Percentiles rank a stretch among this genome's conserved stretches.
Evolutionary conservation across 2,113 vertebrate genomes (phyloP).

Genomic region (Sinocyclocheilus anophthalmus): DNA sequence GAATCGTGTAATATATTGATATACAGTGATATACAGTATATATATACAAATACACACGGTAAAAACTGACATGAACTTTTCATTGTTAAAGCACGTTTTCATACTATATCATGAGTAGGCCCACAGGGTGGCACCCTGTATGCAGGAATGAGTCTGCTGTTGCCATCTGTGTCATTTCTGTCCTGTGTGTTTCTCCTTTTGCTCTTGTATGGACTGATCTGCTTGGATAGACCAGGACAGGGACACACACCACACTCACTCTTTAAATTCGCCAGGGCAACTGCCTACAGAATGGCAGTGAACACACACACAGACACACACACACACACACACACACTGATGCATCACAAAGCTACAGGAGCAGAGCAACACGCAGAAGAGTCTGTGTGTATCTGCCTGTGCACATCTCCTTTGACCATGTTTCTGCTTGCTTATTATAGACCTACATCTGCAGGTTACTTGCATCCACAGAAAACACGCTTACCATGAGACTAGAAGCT

Average conservation of each 20-base stretch:
- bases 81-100: not conserved
- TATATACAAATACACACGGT: too few relatives aligned
- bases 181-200: not conserved
- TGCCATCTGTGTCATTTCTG: not conserved
- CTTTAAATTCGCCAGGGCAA: not conserved
- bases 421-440: not conserved
- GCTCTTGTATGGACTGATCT: not conserved
- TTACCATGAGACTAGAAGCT: not conserved
- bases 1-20: too few relatives aligned
- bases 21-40: too few relatives aligned
- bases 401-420: not conserved
- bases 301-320: conserved; percentile 42
- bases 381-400: not conserved
- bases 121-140: not conserved
- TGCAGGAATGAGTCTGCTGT: not conserved
- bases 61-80: too few relatives aligned
- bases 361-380: not conserved
- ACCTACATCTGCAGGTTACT: not conserved
- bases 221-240: not conserved
- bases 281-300: conserved; percentile 33
- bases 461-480: not conserved
- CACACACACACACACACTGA: conserved; percentile 42
- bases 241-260: conserved; percentile 4
- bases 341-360: conserved; percentile 20
- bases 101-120: not conserved